Conservation (phyloP, 2,888 invertebrate genomes). For the Anthophora plumipes region DNA sequence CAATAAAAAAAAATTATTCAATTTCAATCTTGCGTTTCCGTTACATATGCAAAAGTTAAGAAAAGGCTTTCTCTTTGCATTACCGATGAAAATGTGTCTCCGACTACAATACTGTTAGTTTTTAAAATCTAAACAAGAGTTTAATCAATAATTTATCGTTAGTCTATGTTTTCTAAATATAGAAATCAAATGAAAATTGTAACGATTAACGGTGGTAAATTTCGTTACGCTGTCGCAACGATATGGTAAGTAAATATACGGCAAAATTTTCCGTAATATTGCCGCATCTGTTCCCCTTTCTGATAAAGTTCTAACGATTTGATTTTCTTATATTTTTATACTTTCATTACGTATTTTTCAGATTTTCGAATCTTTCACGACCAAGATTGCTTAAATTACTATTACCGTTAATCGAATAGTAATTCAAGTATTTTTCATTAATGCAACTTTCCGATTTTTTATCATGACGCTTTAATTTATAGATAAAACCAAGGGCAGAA, state of each 20-base stretch:
- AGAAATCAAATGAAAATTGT: not conserved
- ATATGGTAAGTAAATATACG: not conserved
- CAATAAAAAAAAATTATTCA: not conserved
- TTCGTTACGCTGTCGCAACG: not conserved
- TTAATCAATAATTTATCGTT: not conserved
- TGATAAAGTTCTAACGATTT: not conserved
- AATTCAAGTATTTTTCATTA: not conserved
- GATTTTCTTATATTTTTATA: not conserved
- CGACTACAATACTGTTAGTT: slow-evolving; percentile 8
- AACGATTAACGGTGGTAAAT: not conserved
- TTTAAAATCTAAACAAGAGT: not conserved
- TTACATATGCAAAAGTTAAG: not conserved
- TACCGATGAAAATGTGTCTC: slow-evolving; percentile 14
- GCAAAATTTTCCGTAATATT: not conserved
- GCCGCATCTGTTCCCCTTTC: not conserved
- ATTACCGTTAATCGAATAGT: no score
- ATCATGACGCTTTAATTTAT: slow-evolving; percentile 18
- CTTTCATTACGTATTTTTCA: not conserved
- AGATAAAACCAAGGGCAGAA: not conserved
- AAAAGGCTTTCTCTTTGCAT: not conserved
- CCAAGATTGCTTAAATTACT: no score
- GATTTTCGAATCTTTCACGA: no score
- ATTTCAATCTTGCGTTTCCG: not conserved
- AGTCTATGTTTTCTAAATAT: not conserved
- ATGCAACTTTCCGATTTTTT: not conserved